phyloP scores from a whole-genome alignment of 2,113 vertebrate species.

The Coracopsis vasa region DNA sequence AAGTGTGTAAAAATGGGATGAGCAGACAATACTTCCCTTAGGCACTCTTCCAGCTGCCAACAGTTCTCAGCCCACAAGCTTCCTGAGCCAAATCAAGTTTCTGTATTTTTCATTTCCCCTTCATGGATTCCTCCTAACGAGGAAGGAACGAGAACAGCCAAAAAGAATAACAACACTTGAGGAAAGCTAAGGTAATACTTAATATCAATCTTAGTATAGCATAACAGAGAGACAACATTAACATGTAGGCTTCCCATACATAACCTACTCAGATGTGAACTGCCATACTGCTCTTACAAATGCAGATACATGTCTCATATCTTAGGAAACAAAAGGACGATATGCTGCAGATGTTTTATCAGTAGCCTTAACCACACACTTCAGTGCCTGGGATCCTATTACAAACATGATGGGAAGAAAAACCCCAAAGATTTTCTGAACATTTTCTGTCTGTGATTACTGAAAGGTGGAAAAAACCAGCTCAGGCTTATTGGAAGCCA shows the following conservation, averaged over 20 bases:
- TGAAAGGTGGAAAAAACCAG: not conserved
- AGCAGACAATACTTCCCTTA: constrained; percentile 22
- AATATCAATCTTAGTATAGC: not conserved
- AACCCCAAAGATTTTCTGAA: not conserved
- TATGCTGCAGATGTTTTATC: not conserved
- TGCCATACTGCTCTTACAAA: not conserved
- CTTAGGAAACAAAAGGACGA: not conserved
- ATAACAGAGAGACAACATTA: not conserved
- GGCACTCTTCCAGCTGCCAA: constrained; percentile 21
- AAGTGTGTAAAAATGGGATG: constrained; percentile 1
- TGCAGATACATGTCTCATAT: not conserved
- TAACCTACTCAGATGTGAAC: not conserved
- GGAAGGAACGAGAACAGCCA: not conserved
- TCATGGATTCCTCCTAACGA: constrained; percentile 6
- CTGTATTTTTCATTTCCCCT: not conserved
- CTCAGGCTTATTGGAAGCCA: not conserved
- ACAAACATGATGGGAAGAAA: not conserved
- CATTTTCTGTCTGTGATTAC: not conserved
- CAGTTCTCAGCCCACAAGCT: not conserved
- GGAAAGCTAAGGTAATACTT: not conserved
- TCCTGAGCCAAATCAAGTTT: not conserved
- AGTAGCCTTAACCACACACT: not conserved
- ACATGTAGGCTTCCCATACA: not conserved
- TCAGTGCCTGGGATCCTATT: not conserved
- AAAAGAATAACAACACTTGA: not conserved